These are phyloP conservation scores for Leptinotarsa haldemani DNA, from an alignment of 2,888 invertebrate genomes.

Conservation along the genomic window DNA sequence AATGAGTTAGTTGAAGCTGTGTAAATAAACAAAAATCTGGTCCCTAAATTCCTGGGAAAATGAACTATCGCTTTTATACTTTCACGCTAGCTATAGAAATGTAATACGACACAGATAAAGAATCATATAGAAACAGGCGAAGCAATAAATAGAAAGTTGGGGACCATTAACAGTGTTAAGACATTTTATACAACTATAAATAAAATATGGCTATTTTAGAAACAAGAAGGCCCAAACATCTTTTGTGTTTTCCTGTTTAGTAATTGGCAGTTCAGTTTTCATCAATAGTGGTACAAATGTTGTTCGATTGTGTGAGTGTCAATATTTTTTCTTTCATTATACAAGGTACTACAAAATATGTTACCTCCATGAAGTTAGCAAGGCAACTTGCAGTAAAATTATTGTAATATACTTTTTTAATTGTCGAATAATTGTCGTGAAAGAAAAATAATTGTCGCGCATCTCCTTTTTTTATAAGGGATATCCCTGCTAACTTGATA, in stretches of 20 bases:
- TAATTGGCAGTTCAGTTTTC: background rate
- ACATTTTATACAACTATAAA: conserved; percentile 10
- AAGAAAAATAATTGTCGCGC: too few relatives aligned
- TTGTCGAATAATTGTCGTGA: too few relatives aligned
- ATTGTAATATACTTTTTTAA: too few relatives aligned
- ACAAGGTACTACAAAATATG: too few relatives aligned
- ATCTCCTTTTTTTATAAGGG: too few relatives aligned
- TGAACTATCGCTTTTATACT: background rate
- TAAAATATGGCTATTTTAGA: conserved; percentile 6
- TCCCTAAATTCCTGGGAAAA: background rate
- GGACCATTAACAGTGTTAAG: background rate
- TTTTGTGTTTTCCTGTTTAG: background rate
- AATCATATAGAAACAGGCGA: background rate
- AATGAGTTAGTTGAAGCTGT: conserved; percentile 15
- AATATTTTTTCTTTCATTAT: too few relatives aligned
- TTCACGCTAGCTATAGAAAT: background rate
- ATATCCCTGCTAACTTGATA: too few relatives aligned
- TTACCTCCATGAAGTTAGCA: too few relatives aligned
- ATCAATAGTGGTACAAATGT: background rate
- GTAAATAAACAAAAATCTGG: conserved; percentile 16
- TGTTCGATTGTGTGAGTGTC: too few relatives aligned
- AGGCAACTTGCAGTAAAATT: too few relatives aligned
- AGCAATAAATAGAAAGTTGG: conserved; percentile 6
- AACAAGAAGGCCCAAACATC: background rate
- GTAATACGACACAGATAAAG: background rate